Evolutionary conservation across 2,888 invertebrate genomes (phyloP).

Genomic region (Plusia festucae): DNA sequence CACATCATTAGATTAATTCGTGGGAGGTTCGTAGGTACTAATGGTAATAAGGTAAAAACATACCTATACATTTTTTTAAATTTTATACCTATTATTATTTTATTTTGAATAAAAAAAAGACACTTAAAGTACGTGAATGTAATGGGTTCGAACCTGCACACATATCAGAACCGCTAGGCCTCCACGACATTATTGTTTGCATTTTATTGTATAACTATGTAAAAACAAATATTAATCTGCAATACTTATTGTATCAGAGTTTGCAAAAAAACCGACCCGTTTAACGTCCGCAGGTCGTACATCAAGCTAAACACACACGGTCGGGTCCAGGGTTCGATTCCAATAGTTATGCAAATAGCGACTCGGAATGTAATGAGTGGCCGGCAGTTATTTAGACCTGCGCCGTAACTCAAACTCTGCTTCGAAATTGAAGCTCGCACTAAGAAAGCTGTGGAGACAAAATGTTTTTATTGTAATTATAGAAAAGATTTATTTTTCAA

Average conservation of each 20-base stretch:
- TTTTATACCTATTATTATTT: no score
- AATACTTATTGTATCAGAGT: slow-evolving; percentile 15
- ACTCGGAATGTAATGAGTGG: slow-evolving; percentile 86
- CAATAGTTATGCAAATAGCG: slow-evolving; percentile 89
- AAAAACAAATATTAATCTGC: no score
- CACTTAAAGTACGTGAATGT: no score
- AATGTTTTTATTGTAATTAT: not conserved
- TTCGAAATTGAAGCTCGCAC: slow-evolving; percentile 76
- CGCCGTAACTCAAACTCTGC: slow-evolving; percentile 87
- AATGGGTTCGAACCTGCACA: no score
- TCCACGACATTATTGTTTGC: no score
- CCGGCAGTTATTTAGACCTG: slow-evolving; percentile 87
- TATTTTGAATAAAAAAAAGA: no score
- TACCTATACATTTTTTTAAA: no score
- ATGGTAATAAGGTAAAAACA: no score
- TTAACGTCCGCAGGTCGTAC: slow-evolving; percentile 81
- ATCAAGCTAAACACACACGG: slow-evolving; percentile 87
- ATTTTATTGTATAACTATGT: no score
- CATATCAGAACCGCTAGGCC: no score
- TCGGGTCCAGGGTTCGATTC: slow-evolving; percentile 79
- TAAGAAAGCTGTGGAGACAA: slow-evolving; percentile 61
- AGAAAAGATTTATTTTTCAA: not conserved
- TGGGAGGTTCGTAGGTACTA: no score
- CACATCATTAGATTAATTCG: no score
- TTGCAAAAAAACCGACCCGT: slow-evolving; percentile 72